Base-by-base conservation (phyloP, 2,113 vertebrate species). In the Dascyllus trimaculatus region DNA sequence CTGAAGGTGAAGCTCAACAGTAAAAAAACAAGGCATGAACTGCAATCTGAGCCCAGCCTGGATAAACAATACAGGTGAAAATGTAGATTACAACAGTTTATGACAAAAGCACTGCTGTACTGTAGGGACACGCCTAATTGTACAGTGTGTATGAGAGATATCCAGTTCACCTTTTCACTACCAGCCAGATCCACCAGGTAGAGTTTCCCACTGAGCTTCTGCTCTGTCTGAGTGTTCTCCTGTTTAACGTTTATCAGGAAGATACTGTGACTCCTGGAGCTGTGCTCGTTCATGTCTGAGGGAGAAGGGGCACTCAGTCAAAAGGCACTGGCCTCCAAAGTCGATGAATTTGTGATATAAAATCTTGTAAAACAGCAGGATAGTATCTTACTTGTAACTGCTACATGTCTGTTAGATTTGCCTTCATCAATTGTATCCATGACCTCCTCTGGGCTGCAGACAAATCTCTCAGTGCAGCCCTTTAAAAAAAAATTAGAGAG, bases 391-490 rank as follows among this genome's bases (percentile, higher is more conserved):
- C 97, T 99, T 92, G 97, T 98, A 87, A 99, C 97, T 80, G 97
- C 97, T 93, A 99, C 97, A 2, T 99, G 97, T 93, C 98, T 92
- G 86, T 99, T 99, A 17, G 97, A 97, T 94, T 99, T 99, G 92
- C 98, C 97, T 95, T 99, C 98, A 88, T 99, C 98, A 85, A 99
- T 98, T n/a, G 97, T 99, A 84, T 99, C 97, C 97, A 99, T 99
- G 84, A 99, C 98, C 92, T 99, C 97, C 10, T 99, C 97, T 51
- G 98, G 97, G 95, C 98, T 99, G 95, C 97, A 99, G 81, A 99
- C 98, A 90, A 99, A 99, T 64, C 98, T 96, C 63, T 99, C 98
- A 72, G 98, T 99, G 93, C 97, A 99, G 63, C 97, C 98, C 97
- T 99, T 59, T 25, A 40, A 65, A 74, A 45, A 48, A 73, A 66